Evolutionary conservation across 2,113 vertebrate genomes (phyloP), one percentile per base, ranked within the genome.

Genomic region (Lasiurus cinereus): DNA sequence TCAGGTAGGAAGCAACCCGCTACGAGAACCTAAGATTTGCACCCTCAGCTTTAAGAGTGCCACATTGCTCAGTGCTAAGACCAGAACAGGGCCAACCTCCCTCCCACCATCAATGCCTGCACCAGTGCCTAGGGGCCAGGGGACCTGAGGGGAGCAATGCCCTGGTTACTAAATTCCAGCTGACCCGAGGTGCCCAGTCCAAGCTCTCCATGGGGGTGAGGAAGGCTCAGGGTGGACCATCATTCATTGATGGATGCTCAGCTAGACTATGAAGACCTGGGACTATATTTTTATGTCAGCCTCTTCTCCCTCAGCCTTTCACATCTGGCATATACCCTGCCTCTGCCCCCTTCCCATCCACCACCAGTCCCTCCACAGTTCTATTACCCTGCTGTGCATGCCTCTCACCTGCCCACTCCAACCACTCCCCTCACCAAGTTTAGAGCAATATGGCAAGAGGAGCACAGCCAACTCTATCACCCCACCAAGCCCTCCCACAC

Each of bases 1-100:
- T 89, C 7, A 79, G 56, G 69, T 1, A 1, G 6, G 62, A 46
- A 39, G 9, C 0, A 2, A 36, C 31, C 52, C 0, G 0, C 43
- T 14, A 2, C 7, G 54, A 52, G 16, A 59, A 31, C 5, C 29
- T 33, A 10, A 36, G 21, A 27, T 0, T 0, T 29, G 29, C 13
- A 13, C 24, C 50, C 33, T 19, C 33, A 29, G 27, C 33, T 69
- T 48, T 33, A 36, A n/a, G 4, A 9, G n/a, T 36, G 72, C n/a
- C 70, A 52, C 56, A 24, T 2, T 18, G 22, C 33, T 24, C 54
- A 80, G 52, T 4, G 7, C 13, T 14, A 59, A 33, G 46, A 69
- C 64, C 83, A 62, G 39, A 19, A 12, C 1, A 14, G 33, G 43
- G 18, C n/a, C 43, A 43, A 5, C 1, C 8, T 22, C 89, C 66